Evolutionary conservation across 2,113 vertebrate genomes (phyloP).

Genomic region (Cynopterus brachyotis): DNA sequence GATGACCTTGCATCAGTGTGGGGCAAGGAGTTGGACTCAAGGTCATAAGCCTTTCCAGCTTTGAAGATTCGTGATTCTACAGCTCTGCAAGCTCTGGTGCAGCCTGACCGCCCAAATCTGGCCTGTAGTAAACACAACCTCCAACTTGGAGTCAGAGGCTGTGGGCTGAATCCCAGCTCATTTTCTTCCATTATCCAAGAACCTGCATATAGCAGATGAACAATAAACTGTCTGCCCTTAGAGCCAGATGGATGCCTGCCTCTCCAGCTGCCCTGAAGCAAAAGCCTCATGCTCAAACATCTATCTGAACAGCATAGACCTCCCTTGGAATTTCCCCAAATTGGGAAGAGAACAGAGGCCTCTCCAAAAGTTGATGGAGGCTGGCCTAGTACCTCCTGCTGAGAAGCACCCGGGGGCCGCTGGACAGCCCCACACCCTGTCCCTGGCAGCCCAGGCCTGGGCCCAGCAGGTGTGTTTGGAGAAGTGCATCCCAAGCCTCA

Average conservation of each 20-base stretch:
- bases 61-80: accelerated
- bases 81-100: background rate
- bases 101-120: too few relatives aligned
- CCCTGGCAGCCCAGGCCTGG: background rate
- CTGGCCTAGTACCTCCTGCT: background rate
- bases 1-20: background rate
- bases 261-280: background rate
- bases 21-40: background rate
- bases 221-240: background rate
- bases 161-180: background rate
- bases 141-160: background rate
- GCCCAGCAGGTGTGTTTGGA: conserved; percentile 59
- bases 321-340: background rate
- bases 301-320: background rate
- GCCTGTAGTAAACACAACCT: background rate
- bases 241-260: background rate
- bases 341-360: background rate
- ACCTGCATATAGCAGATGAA: background rate
- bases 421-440: accelerated
- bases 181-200: background rate
- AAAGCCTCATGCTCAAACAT: accelerated
- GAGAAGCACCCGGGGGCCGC: accelerated
- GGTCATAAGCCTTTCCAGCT: background rate
- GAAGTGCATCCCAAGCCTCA: background rate
- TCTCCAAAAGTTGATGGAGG: background rate